Conservation (phyloP, 2,888 invertebrate genomes). For the Ypsolopha scabrella region DNA sequence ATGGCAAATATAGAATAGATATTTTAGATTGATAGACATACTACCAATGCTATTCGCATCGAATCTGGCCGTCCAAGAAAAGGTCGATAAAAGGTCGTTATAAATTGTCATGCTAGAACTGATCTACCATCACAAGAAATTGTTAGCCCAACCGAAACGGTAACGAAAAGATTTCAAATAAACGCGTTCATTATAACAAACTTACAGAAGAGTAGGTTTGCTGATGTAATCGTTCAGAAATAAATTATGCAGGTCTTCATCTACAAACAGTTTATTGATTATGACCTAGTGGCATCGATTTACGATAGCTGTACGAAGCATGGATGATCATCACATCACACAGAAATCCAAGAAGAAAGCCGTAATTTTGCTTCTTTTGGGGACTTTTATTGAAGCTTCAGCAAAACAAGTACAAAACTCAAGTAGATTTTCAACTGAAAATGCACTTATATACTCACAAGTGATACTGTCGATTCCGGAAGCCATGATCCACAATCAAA, state of each 20-base stretch:
- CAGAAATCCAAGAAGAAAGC: no score
- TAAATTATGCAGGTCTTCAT: not conserved
- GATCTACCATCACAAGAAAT: not conserved
- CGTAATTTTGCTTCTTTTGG: no score
- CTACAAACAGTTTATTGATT: not conserved
- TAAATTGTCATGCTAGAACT: not conserved
- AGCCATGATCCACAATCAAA: slow-evolving; percentile 30
- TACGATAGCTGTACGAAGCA: no score
- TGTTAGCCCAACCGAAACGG: not conserved
- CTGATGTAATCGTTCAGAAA: slow-evolving; percentile 1
- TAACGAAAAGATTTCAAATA: no score
- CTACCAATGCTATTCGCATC: not conserved
- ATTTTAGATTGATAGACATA: no score
- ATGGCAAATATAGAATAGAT: no score
- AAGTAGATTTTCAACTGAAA: slow-evolving; percentile 6
- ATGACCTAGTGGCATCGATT: not conserved
- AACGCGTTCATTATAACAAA: not conserved
- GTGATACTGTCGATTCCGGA: slow-evolving; percentile 36
- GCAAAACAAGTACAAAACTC: not conserved
- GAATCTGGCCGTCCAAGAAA: not conserved
- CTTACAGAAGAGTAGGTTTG: not conserved
- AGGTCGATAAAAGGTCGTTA: not conserved
- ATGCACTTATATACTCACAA: slow-evolving; percentile 29
- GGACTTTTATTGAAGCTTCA: no score
- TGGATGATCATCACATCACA: no score